phyloP scores from a whole-genome alignment of 2,888 invertebrate genomes.

The Dorcus hopei region DNA sequence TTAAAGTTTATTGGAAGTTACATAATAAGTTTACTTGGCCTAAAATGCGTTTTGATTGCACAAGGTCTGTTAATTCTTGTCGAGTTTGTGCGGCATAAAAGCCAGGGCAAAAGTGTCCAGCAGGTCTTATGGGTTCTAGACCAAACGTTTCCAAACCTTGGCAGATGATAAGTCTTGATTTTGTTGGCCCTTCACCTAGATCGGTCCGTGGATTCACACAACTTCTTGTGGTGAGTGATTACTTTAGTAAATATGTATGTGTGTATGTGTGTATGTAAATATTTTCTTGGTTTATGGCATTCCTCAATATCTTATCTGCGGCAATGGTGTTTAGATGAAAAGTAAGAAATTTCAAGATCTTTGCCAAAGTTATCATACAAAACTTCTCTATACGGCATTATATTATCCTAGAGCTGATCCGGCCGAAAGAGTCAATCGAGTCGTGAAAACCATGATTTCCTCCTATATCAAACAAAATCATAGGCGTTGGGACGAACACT shows the following conservation, averaged over 20 bases:
- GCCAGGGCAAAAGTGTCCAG: neutral
- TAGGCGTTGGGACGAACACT: too few relatives aligned
- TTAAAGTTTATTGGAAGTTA: slow-evolving; percentile 23
- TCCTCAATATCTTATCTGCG: slow-evolving; percentile 9
- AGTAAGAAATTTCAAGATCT: slow-evolving; percentile 5
- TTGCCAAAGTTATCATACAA: too few relatives aligned
- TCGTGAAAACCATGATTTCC: neutral
- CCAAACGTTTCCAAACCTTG: slow-evolving; percentile 1
- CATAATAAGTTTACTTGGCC: slow-evolving; percentile 31
- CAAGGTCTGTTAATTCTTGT: slow-evolving; percentile 22
- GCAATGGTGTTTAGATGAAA: slow-evolving; percentile 12
- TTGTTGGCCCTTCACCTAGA: slow-evolving; percentile 1
- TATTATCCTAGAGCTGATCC: neutral
- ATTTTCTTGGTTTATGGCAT: slow-evolving; percentile 16
- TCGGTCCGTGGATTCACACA: neutral
- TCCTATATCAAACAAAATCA: slow-evolving; percentile 2
- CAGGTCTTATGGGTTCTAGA: neutral
- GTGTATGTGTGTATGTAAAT: slow-evolving; percentile 7
- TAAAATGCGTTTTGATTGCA: slow-evolving; percentile 27
- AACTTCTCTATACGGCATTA: too few relatives aligned
- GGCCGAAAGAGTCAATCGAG: neutral
- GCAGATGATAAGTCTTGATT: neutral
- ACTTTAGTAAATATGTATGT: neutral
- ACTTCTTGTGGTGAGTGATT: neutral
- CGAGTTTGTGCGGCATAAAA: neutral